Evolutionary conservation across 2,113 vertebrate genomes (phyloP).

Genomic region (Shinisaurus crocodilurus): DNA sequence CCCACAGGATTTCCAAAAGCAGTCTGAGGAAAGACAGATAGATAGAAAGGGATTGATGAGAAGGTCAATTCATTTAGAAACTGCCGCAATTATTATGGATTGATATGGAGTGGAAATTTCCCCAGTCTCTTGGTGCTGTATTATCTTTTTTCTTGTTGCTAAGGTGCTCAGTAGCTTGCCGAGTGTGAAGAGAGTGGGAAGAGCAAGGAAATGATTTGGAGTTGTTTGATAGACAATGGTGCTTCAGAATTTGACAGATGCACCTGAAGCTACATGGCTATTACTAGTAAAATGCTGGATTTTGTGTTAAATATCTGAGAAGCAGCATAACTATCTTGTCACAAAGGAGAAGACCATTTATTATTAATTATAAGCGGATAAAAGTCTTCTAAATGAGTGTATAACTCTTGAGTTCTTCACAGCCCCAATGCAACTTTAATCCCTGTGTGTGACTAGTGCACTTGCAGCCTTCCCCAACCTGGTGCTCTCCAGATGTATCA

Average conservation of each 20-base stretch:
- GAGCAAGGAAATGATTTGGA: conserved; percentile 25
- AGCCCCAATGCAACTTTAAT: not conserved
- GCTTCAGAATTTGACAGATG: conserved; percentile 38
- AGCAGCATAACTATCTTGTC: conserved; percentile 23
- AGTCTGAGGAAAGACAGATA: conserved; percentile 5
- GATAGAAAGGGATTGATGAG: conserved; percentile 5
- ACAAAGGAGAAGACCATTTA: not conserved
- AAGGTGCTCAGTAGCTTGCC: conserved; percentile 39
- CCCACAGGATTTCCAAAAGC: conserved; percentile 12
- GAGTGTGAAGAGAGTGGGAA: not conserved
- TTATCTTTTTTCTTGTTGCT: conserved; percentile 42
- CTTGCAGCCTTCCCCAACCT: too few relatives aligned
- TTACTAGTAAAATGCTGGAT: conserved; percentile 23
- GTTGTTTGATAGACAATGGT: conserved; percentile 21
- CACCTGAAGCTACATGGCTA: not conserved
- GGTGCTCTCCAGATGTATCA: too few relatives aligned
- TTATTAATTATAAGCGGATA: conserved; percentile 4
- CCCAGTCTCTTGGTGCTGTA: conserved; percentile 20
- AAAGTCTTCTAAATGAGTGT: conserved; percentile 20
- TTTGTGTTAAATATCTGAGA: not conserved
- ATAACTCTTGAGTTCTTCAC: not conserved
- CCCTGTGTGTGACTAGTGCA: not conserved
- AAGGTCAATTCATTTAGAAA: conserved; percentile 52
- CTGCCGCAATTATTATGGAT: conserved; percentile 23
- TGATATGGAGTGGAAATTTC: conserved; percentile 49